A percentile compares a stretch with the other conserved stretches of the same genome.
phyloP scores from a whole-genome alignment of 2,888 invertebrate species.

The Megaustenia siamemsis region DNA sequence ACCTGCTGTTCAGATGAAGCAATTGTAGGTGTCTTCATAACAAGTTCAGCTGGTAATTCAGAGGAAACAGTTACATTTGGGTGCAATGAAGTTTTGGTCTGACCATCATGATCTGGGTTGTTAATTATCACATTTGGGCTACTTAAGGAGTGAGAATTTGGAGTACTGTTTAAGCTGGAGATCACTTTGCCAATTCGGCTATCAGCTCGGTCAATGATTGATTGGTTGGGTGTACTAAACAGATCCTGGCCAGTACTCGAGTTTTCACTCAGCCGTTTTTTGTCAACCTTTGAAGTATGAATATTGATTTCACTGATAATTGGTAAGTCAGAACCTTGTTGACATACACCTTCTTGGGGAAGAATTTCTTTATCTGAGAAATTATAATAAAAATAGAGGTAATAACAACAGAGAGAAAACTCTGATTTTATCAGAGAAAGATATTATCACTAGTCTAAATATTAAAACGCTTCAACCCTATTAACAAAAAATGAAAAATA shows the following conservation, averaged over 20 bases:
- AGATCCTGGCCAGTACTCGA: constrained; percentile 51
- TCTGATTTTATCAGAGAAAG: too few species aligned
- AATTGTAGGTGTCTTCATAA: neutral
- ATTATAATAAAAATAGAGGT: neutral
- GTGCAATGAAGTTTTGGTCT: neutral
- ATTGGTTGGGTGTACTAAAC: constrained; percentile 56
- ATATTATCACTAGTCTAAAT: too few species aligned
- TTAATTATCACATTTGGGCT: constrained; percentile 37
- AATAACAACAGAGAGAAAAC: neutral
- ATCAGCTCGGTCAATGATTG: constrained; percentile 57
- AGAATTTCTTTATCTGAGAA: constrained; percentile 21
- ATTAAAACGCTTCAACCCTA: too few species aligned
- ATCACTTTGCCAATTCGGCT: constrained; percentile 58
- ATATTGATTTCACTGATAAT: too few species aligned
- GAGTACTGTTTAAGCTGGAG: constrained; percentile 54
- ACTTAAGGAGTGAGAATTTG: constrained; percentile 53
- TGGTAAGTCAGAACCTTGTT: neutral
- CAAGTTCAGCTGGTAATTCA: neutral
- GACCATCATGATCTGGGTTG: constrained; percentile 1
- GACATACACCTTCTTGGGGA: neutral
- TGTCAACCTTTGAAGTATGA: neutral
- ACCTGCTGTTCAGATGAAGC: neutral
- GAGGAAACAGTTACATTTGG: neutral
- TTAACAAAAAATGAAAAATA: too few species aligned
- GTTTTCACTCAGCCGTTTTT: constrained; percentile 38